Conservation (phyloP, 2,113 vertebrate species). For the Steatornis caripensis region DNA sequence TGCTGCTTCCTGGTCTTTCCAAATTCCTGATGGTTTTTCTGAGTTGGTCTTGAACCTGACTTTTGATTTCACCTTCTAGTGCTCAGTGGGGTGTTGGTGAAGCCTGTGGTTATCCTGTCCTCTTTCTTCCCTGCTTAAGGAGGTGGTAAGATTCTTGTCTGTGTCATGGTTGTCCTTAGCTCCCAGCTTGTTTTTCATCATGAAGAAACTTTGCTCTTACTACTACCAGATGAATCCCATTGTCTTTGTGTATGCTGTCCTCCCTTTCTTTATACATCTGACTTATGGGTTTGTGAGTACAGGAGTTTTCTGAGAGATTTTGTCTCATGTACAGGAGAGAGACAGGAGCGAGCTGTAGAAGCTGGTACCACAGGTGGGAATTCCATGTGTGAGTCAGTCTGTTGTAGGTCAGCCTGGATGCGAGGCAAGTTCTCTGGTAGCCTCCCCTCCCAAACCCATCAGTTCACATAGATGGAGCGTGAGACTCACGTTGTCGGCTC, state of each 20-base stretch:
- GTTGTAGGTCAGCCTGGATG: background rate
- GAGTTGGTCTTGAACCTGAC: rapidly evolving
- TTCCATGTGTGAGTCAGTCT: background rate
- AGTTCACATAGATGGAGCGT: rapidly evolving
- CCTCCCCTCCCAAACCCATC: background rate
- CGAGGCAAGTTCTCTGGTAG: background rate
- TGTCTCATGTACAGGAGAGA: background rate
- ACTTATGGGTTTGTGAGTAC: background rate
- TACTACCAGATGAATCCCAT: background rate
- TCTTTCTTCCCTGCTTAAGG: rapidly evolving
- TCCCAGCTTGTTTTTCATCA: rapidly evolving
- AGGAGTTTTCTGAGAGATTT: background rate
- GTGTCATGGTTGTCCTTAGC: background rate
- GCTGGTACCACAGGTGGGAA: rapidly evolving
- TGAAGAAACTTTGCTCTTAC: background rate
- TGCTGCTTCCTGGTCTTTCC: rapidly evolving
- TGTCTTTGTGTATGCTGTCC: background rate
- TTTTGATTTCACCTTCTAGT: background rate
- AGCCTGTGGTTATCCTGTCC: rapidly evolving
- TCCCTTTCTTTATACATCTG: background rate
- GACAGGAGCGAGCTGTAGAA: background rate
- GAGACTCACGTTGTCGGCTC: rapidly evolving
- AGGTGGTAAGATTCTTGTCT: rapidly evolving
- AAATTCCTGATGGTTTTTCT: background rate
- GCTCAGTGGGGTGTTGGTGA: rapidly evolving